These are phyloP conservation scores for Latheticus oryzae DNA, from an alignment of 2,888 invertebrate species.

Conservation along the genomic window DNA sequence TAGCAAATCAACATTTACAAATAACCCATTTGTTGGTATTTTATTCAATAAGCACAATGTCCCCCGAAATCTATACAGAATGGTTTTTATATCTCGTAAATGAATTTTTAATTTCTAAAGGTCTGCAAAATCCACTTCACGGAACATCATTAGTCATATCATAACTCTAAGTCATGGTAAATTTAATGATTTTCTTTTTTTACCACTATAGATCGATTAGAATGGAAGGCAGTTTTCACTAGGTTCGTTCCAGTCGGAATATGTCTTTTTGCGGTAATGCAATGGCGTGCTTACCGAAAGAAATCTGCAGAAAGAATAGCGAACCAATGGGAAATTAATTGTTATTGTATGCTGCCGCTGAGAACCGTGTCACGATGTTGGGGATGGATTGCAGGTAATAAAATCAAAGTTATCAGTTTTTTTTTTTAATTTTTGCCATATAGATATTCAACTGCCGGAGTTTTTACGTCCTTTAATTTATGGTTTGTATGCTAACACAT, in stretches of 20 bases:
- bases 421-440: too few relatives aligned
- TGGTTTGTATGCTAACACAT: conserved; percentile 81
- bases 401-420: too few relatives aligned
- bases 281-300: conserved; percentile 66
- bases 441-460: conserved; percentile 78
- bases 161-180: conserved; percentile 21
- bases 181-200: conserved; percentile 29
- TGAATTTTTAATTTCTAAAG: conserved; percentile 39
- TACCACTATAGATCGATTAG: conserved; percentile 67
- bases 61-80: too few relatives aligned
- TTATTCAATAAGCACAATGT: too few relatives aligned
- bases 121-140: conserved; percentile 36
- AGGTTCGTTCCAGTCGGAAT: conserved; percentile 77
- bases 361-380: conserved; percentile 87
- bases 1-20: too few relatives aligned
- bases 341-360: conserved; percentile 88
- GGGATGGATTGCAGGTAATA: conserved; percentile 86
- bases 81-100: too few relatives aligned
- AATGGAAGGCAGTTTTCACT: conserved; percentile 73
- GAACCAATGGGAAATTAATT: conserved; percentile 72
- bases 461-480: conserved; percentile 80
- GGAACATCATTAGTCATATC: conserved; percentile 25
- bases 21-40: too few relatives aligned
- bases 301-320: conserved; percentile 57
- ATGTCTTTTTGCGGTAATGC: conserved; percentile 71